A percentile compares a stretch with the other conserved stretches of the same genome.
These are phyloP conservation scores for human (Homo sapiens) DNA, from an alignment of 2,113 vertebrate species.

Conservation along the genomic window DNA sequence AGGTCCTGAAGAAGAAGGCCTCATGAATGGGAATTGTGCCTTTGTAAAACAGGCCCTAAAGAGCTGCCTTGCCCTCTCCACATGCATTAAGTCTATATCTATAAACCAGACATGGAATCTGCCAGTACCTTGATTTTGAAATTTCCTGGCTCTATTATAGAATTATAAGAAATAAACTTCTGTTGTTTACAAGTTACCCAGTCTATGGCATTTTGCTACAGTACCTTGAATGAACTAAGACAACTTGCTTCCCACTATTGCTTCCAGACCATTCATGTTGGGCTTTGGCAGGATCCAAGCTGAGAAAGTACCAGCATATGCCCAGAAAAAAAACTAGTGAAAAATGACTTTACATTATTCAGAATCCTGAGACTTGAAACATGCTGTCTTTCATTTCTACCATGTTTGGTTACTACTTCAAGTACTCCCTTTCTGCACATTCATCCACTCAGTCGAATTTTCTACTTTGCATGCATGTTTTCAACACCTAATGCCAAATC, in stretches of 20 bases:
- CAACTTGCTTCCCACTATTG: neutral
- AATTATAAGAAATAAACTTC: neutral
- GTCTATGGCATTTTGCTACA: neutral
- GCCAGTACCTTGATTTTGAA: neutral
- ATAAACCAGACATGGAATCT: neutral
- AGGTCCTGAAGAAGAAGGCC: neutral
- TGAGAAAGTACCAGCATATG: neutral
- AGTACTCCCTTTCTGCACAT: neutral
- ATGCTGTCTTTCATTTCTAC: neutral
- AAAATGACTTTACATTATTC: neutral
- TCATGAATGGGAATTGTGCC: neutral
- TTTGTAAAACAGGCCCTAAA: neutral
- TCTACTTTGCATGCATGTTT: neutral
- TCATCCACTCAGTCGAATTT: neutral
- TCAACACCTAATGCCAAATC: neutral
- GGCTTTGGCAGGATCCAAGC: neutral
- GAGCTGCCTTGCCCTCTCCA: neutral
- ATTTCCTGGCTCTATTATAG: neutral
- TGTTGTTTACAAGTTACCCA: neutral
- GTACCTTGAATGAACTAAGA: neutral
- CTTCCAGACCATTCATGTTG: neutral
- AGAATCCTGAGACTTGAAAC: neutral
- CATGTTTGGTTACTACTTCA: neutral
- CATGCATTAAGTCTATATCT: neutral
- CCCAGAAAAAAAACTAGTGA: neutral